Base-by-base conservation (phyloP, 2,113 vertebrate species). In the Takifugu flavidus region DNA sequence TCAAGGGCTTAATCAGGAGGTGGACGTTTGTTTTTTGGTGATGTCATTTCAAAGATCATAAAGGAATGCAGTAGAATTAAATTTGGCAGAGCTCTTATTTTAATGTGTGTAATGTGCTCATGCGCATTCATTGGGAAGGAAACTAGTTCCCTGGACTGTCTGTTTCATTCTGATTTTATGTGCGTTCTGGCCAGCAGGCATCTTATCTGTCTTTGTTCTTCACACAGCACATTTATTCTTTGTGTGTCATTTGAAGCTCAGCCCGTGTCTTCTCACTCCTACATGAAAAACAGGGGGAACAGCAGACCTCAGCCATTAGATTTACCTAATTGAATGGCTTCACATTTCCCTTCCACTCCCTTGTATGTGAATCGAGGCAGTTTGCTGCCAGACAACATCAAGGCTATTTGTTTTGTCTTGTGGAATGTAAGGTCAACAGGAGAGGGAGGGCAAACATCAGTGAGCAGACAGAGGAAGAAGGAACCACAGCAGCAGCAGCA, bases 371-470 rank as follows among this genome's bases (percentile, higher is more conserved):
- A 81, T 77, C 83, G 78, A 80, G 77, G 79, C 79, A 79, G 83
- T 88, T 78, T 79, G 81, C 78, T 82, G 80, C 78, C 80, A 61
- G 85, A 82, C 80, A 75, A 82, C 70, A 77, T 80, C 79, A 81
- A 82, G 75, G 73, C 86, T 85, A 78, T 89, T 89, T 89, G 87
- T 88, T 90, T 90, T 87, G 84, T 87, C 85, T 85, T 63, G 58
- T 25, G 59, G 83, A 88, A 86, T 85, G 85, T 79, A 67, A 86
- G 87, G 86, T 88, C 87, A 90, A 74, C 63, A 57, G 79, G 56
- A 78, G 59, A 80, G 70, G 76, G 74, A 82, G 67, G 77, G 70
- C 39, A 82, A 89, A 82, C 89, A 80, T 27, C 26, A 74, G 51
- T 74, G 60, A 78, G 61, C 59, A 10, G 80, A 68, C 20, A 51